Conservation (phyloP, 2,113 vertebrate genomes). For the Peromyscus polionotus region DNA sequence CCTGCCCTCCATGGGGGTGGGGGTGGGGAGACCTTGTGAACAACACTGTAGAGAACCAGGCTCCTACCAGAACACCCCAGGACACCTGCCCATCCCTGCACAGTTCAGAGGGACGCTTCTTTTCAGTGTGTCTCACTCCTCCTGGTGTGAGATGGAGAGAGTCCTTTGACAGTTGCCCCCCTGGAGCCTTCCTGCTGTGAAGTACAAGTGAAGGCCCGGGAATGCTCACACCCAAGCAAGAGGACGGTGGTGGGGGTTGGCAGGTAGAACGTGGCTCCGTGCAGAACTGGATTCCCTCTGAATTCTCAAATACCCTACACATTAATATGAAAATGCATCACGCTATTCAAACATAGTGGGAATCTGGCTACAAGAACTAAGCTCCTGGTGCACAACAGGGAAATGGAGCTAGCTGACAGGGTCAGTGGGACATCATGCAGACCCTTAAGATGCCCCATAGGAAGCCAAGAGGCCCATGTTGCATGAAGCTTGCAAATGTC, state of each 20-base stretch:
- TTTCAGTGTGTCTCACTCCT: background rate
- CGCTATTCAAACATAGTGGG: background rate
- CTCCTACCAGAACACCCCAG: background rate
- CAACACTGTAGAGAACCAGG: background rate
- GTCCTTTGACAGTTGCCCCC: background rate
- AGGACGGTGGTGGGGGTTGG: background rate
- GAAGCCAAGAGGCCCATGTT: background rate
- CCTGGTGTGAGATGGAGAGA: background rate
- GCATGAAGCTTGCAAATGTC: background rate
- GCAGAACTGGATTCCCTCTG: background rate
- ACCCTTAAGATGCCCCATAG: background rate
- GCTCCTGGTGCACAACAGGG: background rate
- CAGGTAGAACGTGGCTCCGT: background rate
- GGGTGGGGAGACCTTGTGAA: background rate
- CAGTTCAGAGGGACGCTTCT: background rate
- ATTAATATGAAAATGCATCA: background rate
- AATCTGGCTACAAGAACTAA: background rate
- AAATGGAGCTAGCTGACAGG: background rate
- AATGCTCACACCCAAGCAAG: background rate
- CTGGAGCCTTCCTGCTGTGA: background rate
- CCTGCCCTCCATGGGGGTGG: background rate
- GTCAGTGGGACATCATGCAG: accelerated
- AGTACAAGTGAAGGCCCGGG: background rate
- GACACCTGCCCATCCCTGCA: background rate
- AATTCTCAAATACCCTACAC: background rate